Percentiles rank a stretch among this genome's conserved stretches.
These are phyloP conservation scores for Gymnarchus niloticus DNA, from an alignment of 2,113 vertebrate genomes.

Conservation along the genomic window DNA sequence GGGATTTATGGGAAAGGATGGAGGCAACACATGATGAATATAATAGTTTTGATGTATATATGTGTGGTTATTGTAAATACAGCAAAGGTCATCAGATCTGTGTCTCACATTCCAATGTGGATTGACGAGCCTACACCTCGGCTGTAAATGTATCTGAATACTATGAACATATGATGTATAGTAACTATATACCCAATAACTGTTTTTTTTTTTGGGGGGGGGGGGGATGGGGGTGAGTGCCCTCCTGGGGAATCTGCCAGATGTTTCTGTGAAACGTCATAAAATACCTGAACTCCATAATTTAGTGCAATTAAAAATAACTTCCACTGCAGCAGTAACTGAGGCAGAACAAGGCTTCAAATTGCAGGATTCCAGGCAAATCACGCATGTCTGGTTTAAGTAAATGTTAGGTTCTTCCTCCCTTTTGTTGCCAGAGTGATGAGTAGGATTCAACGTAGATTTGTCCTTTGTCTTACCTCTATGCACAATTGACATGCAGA, in stretches of 20 bases:
- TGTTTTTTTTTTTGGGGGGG: not conserved
- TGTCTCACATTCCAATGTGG: not conserved
- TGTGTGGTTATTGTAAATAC: not conserved
- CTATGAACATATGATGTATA: not conserved
- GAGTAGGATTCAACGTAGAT: not conserved
- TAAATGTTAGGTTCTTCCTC: not conserved
- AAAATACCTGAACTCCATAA: not conserved
- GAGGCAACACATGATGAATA: not conserved
- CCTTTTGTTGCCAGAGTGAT: not conserved
- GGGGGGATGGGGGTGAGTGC: too few species aligned
- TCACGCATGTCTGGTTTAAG: not conserved
- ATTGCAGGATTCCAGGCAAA: not conserved
- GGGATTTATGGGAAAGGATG: not conserved
- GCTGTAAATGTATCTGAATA: not conserved
- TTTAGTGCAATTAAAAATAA: not conserved
- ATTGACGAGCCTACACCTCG: not conserved
- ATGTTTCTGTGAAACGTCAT: not conserved
- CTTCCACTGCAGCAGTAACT: not conserved
- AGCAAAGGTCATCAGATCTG: not conserved
- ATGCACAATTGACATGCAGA: not conserved
- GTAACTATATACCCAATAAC: not conserved
- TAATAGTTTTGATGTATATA: not conserved
- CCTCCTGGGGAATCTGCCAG: too few species aligned
- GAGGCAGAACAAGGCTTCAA: not conserved
- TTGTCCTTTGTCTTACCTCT: not conserved